Evolutionary conservation across 2,113 vertebrate genomes (phyloP), one percentile per base, ranked within the genome.

Genomic region (Forbesichthys agassizii): DNA sequence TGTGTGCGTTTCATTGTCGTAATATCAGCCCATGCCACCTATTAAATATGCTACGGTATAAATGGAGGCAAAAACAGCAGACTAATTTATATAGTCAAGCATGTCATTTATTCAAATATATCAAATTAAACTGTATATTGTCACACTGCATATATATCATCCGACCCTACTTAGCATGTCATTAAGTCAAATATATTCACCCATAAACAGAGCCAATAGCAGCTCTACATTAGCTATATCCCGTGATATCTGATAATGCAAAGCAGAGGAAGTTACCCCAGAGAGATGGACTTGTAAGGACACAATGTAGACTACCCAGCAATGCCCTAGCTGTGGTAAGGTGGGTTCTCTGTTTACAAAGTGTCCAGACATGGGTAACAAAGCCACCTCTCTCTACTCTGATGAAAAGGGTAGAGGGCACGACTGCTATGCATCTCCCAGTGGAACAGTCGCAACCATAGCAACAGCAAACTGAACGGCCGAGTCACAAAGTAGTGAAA

Each of bases 381-480:
- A 68, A 69, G 33, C 60, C 13, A 18, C 48, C 33, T 71, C 52
- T 66, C 11, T 68, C 13, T 61, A 14, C 18, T 5, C 4, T 42
- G 27, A 58, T 61, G 53, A 54, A 79, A 56, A 74, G 27, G 16
- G 52, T 57, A 72, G 69, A 52, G 64, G 61, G 16, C 0, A 46
- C 14, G 53, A 74, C 72, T 75, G 66, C 81, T 71, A 62, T 75
- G 69, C 68, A 75, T 78, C 73, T 8, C 73, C 75, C 64, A 77
- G 64, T 69, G 71, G 71, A 83, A 67, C 18, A 9, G 69, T 61
- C 61, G 78, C 57, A 81, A 71, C 80, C 79, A 86, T 78, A 75
- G 84, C 62, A 87, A 90, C 75, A 0, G 53, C 46, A 63, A 75
- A 77, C 57, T 1, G 55, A 58, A 56, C 16, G 16, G 68, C 61